These are phyloP conservation scores for Echinometra lucunter DNA, from an alignment of 53 echinoderm and acorn worm genomes.

Conservation along the genomic window DNA sequence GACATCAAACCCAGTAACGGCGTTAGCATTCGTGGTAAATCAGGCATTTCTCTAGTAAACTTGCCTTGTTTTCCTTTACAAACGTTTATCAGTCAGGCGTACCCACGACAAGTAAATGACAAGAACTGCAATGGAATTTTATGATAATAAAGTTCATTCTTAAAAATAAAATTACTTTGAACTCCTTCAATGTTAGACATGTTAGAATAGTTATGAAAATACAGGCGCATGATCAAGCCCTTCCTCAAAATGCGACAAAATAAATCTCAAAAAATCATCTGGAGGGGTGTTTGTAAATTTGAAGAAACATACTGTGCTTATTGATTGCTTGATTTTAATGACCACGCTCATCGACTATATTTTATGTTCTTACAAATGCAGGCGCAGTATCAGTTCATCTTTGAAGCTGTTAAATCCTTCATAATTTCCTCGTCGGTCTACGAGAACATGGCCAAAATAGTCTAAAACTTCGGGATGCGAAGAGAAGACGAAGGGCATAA, in stretches of 20 bases:
- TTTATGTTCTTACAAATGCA: background rate
- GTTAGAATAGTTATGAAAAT: too few relatives aligned
- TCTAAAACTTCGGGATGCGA: background rate
- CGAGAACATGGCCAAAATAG: slow-evolving; percentile 20
- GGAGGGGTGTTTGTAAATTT: background rate
- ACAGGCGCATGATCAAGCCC: too few relatives aligned
- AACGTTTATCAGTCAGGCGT: too few relatives aligned
- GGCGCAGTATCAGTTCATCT: slow-evolving; percentile 46
- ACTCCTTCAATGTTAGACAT: background rate
- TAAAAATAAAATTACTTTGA: too few relatives aligned
- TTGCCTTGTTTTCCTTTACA: too few relatives aligned
- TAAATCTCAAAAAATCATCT: background rate
- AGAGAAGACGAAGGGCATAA: background rate
- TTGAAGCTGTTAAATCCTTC: background rate
- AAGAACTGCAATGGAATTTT: too few relatives aligned
- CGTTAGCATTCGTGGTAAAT: too few relatives aligned
- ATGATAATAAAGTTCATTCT: too few relatives aligned
- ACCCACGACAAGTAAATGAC: too few relatives aligned
- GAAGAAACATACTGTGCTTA: background rate
- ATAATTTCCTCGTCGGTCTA: slow-evolving; percentile 56
- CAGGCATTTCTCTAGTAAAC: too few relatives aligned
- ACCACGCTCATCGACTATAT: background rate
- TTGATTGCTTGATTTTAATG: background rate
- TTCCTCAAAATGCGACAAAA: too few relatives aligned
- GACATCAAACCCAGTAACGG: background rate